These are phyloP conservation scores for Chiloscyllium punctatum DNA, from an alignment of 2,797 vertebrate species.

Conservation along the genomic window DNA sequence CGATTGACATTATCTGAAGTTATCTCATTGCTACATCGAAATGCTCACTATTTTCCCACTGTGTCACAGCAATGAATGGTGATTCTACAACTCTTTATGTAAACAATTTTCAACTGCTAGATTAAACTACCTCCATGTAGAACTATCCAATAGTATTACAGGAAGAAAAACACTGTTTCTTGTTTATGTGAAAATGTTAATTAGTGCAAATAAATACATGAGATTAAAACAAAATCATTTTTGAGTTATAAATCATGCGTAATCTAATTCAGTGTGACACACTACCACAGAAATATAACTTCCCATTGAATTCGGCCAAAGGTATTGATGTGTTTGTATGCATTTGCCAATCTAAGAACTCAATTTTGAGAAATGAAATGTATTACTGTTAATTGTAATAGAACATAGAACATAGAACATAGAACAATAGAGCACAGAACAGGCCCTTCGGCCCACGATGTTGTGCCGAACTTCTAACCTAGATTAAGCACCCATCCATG, in stretches of 20 bases:
- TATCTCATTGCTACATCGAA: neutral
- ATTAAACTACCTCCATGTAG: too few relatives aligned
- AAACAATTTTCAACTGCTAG: too few relatives aligned
- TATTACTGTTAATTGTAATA: neutral
- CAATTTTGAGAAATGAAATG: neutral
- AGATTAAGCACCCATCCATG: too few relatives aligned
- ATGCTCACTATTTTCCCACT: neutral
- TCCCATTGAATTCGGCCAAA: neutral
- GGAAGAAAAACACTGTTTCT: too few relatives aligned
- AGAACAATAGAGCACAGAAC: too few relatives aligned
- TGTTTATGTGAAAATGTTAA: too few relatives aligned
- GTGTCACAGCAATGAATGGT: neutral
- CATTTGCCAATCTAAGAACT: neutral
- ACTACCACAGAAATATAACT: neutral
- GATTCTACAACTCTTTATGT: neutral
- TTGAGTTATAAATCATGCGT: neutral
- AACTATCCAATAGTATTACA: too few relatives aligned
- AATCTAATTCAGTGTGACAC: neutral
- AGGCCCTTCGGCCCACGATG: too few relatives aligned
- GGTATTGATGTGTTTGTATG: neutral
- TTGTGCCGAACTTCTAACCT: too few relatives aligned
- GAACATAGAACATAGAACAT: too few relatives aligned
- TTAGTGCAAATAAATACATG: too few relatives aligned
- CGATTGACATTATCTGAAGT: neutral
- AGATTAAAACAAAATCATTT: too few relatives aligned